Percentiles rank a stretch among this genome's conserved stretches.
These are phyloP conservation scores for Oreochromis aureus DNA, from an alignment of 2,113 vertebrate genomes.

Conservation along the genomic window DNA sequence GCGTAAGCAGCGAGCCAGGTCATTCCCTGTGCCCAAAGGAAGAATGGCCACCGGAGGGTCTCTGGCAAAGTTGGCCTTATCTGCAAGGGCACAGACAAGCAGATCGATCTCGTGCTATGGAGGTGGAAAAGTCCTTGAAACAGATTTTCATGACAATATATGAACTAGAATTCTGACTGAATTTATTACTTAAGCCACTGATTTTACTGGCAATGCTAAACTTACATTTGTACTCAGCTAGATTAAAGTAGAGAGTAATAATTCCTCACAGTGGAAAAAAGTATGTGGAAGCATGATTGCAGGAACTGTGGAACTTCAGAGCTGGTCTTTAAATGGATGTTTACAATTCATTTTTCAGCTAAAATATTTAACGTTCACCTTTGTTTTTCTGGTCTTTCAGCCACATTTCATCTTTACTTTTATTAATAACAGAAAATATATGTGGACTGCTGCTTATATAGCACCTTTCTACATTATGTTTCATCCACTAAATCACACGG, in stretches of 20 bases:
- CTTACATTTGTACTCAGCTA: neutral
- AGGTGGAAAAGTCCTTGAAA: neutral
- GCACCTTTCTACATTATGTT: neutral
- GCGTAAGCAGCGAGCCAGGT: conserved; percentile 92
- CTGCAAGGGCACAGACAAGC: conserved; percentile 43
- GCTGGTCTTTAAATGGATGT: neutral
- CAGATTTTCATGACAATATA: neutral
- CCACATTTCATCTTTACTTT: neutral
- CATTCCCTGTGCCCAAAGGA: conserved; percentile 92
- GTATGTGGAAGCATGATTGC: neutral
- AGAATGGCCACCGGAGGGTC: conserved; percentile 92
- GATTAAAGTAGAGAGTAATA: neutral
- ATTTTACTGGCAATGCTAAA: neutral
- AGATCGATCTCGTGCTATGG: neutral
- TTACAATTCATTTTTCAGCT: neutral
- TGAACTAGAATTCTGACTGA: neutral
- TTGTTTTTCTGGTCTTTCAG: neutral
- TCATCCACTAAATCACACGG: neutral
- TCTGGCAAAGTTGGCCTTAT: conserved; percentile 68
- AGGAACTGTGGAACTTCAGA: neutral
- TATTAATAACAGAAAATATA: neutral
- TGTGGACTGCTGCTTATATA: neutral
- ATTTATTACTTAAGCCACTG: neutral
- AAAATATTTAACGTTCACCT: neutral
- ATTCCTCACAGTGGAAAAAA: neutral